These are phyloP conservation scores for Oncopodura yosiiana DNA, from an alignment of 1,140 invertebrate species.

Conservation along the genomic window DNA sequence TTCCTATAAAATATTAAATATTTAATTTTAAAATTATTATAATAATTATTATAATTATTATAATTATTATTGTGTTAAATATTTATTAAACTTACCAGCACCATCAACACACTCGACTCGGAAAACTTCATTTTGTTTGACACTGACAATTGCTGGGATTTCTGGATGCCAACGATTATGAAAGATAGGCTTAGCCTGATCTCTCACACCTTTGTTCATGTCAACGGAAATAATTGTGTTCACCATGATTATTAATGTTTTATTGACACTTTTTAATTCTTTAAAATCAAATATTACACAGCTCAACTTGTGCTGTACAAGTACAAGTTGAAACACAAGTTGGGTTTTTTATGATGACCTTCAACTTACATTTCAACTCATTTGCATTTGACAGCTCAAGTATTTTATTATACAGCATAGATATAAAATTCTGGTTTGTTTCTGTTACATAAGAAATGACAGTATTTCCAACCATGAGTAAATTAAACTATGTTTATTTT, in stretches of 20 bases:
- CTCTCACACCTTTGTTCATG: background rate
- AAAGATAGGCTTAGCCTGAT: background rate
- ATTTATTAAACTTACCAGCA: too few relatives aligned
- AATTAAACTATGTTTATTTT: too few relatives aligned
- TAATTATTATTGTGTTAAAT: background rate
- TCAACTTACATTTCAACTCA: too few relatives aligned
- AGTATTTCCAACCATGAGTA: too few relatives aligned
- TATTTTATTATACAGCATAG: too few relatives aligned
- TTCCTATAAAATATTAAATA: too few relatives aligned
- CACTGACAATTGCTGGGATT: constrained; percentile 2
- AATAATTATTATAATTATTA: too few relatives aligned
- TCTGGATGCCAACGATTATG: constrained; percentile 10
- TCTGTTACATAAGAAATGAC: too few relatives aligned
- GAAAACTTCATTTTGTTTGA: constrained; percentile 8
- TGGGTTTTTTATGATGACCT: background rate
- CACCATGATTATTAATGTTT: background rate
- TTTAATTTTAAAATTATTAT: background rate
- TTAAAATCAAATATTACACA: background rate
- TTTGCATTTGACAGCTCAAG: too few relatives aligned
- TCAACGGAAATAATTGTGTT: constrained; percentile 4
- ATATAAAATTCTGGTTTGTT: too few relatives aligned
- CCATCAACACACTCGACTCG: constrained; percentile 9
- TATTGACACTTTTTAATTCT: background rate
- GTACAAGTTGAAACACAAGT: background rate
- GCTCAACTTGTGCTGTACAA: background rate